Base-by-base conservation (phyloP, 2,113 vertebrate species). In the Chrysemys picta region DNA sequence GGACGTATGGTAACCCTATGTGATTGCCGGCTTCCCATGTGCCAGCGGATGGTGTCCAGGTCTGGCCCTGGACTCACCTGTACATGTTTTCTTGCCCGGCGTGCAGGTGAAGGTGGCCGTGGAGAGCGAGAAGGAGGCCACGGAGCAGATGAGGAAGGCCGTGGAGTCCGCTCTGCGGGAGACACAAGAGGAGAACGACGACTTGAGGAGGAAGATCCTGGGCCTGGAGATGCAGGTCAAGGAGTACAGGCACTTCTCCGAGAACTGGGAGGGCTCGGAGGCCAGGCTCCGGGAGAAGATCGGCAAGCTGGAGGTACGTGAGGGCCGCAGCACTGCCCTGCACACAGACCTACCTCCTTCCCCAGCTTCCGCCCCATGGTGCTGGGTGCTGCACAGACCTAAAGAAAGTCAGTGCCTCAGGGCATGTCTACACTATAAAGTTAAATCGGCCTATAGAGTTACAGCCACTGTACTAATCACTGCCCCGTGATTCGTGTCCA, bases 191-290 rank as follows among this genome's bases (percentile, higher is more conserved):
- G 98, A 98, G 17, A 98, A 98, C 0, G 98, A 98, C 0, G 97
- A 98, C 35, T 96, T 98, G 79, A 96, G 97, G 49, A 94, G 97
- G 72, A 97, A 96, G 96, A 91, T 98, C 90, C 92, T 98, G 2
- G 97, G 97, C 52, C 79, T 98, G 97, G 98, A 98, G 96, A 97
- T 97, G 7, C 97, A 98, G 81, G 87, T 98, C 87, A 98, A 98
- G 96, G 98, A 98, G 12, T 95, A 96, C 0, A 92, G 97, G 29
- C 97, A 97, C 79, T 56, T 98, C 95, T 97, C 97, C 0, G 98
- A 98, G 50, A 97, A 96, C 7, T 97, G 98, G 96, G 98, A 98
- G 49, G 95, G 93, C 54, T 97, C 93, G 29, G 98, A 98, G 96
- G 94, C 96, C 0, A 91, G 98, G 22, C 98, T 98, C 47, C 98